Conservation (phyloP, 2,888 invertebrate species). For the Frankliniella fusca region DNA sequence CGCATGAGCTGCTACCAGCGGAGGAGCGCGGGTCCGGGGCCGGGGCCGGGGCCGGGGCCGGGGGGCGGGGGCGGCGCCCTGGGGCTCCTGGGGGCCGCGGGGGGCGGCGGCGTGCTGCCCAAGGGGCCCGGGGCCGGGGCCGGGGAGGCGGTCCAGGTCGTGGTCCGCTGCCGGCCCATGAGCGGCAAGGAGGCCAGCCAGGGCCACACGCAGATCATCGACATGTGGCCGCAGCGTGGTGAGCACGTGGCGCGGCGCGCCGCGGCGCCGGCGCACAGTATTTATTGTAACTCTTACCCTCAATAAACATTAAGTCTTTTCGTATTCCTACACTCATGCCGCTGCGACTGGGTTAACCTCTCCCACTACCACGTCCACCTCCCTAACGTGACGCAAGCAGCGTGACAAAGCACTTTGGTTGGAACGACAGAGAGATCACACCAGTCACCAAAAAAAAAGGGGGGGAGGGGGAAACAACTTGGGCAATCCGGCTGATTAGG, state of each 20-base stretch:
- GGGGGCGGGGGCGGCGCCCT: background rate
- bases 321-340: too few relatives aligned
- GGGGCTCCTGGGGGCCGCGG: background rate
- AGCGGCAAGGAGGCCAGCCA: constrained; percentile 67
- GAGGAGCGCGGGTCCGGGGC: background rate
- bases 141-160: constrained; percentile 89
- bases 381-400: too few relatives aligned
- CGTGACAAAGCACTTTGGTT: too few relatives aligned
- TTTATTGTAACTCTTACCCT: too few relatives aligned
- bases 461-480: too few relatives aligned
- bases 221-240: constrained; percentile 26
- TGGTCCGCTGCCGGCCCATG: constrained; percentile 92
- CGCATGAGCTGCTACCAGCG: background rate
- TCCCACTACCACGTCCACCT: too few relatives aligned
- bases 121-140: constrained; percentile 57
- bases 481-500: too few relatives aligned
- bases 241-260: background rate
- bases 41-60: background rate
- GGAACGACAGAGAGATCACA: too few relatives aligned
- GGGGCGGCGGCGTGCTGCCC: background rate
- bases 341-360: too few relatives aligned
- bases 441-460: too few relatives aligned
- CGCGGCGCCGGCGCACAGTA: too few relatives aligned
- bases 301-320: too few relatives aligned
- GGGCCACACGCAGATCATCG: constrained; percentile 29